These are phyloP conservation scores for Drosophila pallidifrons DNA, from an alignment of 1,140 invertebrate species.

Conservation along the genomic window DNA sequence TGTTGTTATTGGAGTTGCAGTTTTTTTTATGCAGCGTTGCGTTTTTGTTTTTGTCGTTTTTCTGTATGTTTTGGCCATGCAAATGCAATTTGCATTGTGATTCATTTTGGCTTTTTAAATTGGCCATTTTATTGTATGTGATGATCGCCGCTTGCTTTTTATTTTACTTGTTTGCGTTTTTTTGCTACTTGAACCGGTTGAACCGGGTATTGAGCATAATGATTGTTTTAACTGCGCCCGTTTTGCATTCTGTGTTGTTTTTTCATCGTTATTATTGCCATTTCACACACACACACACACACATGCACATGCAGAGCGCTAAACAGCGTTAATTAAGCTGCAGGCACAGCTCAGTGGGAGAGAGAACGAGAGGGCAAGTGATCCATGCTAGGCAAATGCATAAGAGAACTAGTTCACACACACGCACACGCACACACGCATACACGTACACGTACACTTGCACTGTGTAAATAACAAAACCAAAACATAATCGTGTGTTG, in stretches of 20 bases:
- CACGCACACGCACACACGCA: neutral
- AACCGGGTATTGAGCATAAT: slow-evolving; percentile 39
- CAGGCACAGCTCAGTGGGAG: slow-evolving; percentile 10
- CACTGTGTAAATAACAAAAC: slow-evolving; percentile 27
- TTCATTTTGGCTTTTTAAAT: slow-evolving; percentile 50
- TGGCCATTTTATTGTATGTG: slow-evolving; percentile 37
- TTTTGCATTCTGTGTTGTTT: slow-evolving; percentile 34
- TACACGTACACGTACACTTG: slow-evolving; percentile 11
- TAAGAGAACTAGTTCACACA: slow-evolving; percentile 20
- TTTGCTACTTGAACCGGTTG: slow-evolving; percentile 40
- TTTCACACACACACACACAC: slow-evolving; percentile 3
- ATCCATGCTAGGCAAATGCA: slow-evolving; percentile 1
- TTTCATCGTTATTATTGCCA: slow-evolving; percentile 27
- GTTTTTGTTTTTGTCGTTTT: neutral
- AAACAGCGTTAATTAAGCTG: slow-evolving; percentile 28
- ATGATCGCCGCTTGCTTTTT: slow-evolving; percentile 14
- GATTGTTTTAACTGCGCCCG: slow-evolving; percentile 36
- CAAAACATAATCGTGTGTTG: slow-evolving; percentile 34
- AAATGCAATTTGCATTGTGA: slow-evolving; percentile 54
- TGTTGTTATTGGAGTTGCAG: slow-evolving; percentile 9
- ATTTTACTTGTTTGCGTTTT: slow-evolving; percentile 9
- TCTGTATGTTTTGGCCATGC: slow-evolving; percentile 26
- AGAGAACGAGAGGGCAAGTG: neutral
- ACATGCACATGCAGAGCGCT: slow-evolving; percentile 7
- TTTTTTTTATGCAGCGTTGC: slow-evolving; percentile 26